A percentile compares a stretch with the other conserved stretches of the same genome.
phyloP scores from a whole-genome alignment of 1,140 invertebrate genomes.

The Drosophila neocordata region DNA sequence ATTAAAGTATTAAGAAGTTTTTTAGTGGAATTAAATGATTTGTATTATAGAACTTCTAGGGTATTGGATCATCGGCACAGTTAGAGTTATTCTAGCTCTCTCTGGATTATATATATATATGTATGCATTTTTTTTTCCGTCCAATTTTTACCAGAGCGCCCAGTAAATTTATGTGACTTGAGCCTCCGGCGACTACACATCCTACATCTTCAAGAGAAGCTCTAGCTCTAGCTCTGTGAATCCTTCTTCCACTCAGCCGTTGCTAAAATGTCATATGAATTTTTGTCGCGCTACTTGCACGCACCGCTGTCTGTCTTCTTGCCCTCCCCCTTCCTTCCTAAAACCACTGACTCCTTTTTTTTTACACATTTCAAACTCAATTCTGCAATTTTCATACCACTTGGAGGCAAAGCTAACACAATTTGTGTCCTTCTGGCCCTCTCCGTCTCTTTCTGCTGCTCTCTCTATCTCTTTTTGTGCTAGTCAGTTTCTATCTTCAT shows the following conservation, averaged over 20 bases:
- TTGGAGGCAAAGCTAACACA: constrained; percentile 11
- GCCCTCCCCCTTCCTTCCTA: too few species aligned
- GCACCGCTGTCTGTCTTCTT: background rate
- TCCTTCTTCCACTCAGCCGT: constrained; percentile 17
- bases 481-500: constrained; percentile 35
- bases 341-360: background rate
- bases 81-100: background rate
- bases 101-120: constrained; percentile 13
- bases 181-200: constrained; percentile 10
- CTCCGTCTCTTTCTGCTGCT: background rate
- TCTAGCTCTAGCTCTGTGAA: constrained; percentile 31
- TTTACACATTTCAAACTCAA: background rate
- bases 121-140: background rate
- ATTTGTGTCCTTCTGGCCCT: background rate
- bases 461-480: constrained; percentile 10
- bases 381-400: constrained; percentile 21
- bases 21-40: too few species aligned
- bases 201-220: constrained; percentile 33
- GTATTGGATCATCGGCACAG: too few species aligned
- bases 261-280: constrained; percentile 69
- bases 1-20: too few species aligned
- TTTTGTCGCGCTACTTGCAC: constrained; percentile 53
- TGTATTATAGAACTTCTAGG: too few species aligned
- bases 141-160: constrained; percentile 49
- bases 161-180: constrained; percentile 65